These are phyloP conservation scores for Apteryx mantelli DNA, from an alignment of 2,113 vertebrate genomes.

Conservation along the genomic window DNA sequence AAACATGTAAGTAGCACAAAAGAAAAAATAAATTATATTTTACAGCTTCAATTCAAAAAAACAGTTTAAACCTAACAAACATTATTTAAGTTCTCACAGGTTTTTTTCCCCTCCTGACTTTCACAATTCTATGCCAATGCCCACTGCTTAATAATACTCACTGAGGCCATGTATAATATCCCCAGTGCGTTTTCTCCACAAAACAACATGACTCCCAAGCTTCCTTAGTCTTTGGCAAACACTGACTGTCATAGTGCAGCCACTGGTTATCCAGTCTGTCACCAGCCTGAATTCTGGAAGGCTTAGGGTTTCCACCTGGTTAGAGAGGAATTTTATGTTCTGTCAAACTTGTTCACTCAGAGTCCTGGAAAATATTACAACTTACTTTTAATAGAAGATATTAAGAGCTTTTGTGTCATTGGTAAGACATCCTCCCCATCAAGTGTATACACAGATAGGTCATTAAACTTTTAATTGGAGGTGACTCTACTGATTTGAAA, in stretches of 20 bases:
- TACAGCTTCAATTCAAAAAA: background rate
- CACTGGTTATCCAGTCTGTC: slow-evolving; percentile 93
- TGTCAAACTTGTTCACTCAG: background rate
- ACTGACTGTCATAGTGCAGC: slow-evolving; percentile 91
- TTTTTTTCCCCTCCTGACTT: background rate
- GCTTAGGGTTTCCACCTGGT: slow-evolving; percentile 78
- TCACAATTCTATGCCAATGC: background rate
- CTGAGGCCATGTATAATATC: slow-evolving; percentile 95
- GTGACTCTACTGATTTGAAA: too few species aligned
- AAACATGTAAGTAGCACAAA: background rate
- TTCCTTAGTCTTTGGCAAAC: slow-evolving; percentile 85
- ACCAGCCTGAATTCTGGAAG: slow-evolving; percentile 78
- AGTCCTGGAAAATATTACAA: background rate
- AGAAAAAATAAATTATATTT: fast-evolving
- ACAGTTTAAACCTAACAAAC: background rate
- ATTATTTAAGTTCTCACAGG: background rate
- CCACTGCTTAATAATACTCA: slow-evolving; percentile 61
- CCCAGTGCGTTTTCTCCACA: slow-evolving; percentile 98
- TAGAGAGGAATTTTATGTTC: background rate
- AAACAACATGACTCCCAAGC: slow-evolving; percentile 90
- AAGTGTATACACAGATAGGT: background rate
- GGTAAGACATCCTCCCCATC: background rate
- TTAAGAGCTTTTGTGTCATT: background rate
- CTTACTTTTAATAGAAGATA: background rate
- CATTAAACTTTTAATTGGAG: background rate